Evolutionary conservation across 1,140 invertebrate species (phyloP).

Genomic region (Danaus plexippus): DNA sequence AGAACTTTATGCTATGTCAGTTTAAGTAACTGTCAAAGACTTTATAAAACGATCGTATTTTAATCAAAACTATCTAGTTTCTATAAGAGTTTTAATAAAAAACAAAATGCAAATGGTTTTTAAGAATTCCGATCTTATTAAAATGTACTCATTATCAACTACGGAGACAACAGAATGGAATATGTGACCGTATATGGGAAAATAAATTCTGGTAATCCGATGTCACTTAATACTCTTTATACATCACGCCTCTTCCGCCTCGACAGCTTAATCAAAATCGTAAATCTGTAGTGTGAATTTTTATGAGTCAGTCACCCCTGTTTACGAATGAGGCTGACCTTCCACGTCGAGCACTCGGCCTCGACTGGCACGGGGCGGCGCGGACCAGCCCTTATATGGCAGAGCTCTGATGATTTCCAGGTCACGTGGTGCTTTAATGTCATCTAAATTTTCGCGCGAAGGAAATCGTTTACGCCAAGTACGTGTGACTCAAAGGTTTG

Average conservation of each 20-base stretch:
- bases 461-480: slow-evolving; percentile 22
- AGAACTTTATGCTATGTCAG: no score
- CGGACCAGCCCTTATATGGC: slow-evolving; percentile 39
- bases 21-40: no score
- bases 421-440: slow-evolving; percentile 31
- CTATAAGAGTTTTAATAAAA: background rate
- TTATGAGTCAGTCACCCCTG: slow-evolving; percentile 50
- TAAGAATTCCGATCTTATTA: slow-evolving; percentile 13
- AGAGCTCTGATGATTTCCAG: slow-evolving; percentile 27
- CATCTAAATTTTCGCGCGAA: slow-evolving; percentile 37
- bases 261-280: slow-evolving; percentile 31
- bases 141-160: slow-evolving; percentile 11
- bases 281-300: slow-evolving; percentile 42
- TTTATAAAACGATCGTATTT: background rate
- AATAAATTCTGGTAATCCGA: slow-evolving; percentile 18
- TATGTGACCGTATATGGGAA: slow-evolving; percentile 13
- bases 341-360: slow-evolving; percentile 25
- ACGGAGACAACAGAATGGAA: background rate
- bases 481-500: slow-evolving; percentile 13
- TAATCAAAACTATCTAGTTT: background rate
- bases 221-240: slow-evolving; percentile 21
- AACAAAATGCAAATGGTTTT: slow-evolving; percentile 14
- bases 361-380: slow-evolving; percentile 29
- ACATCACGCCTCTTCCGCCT: slow-evolving; percentile 35
- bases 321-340: slow-evolving; percentile 26